These are phyloP conservation scores for Lepidocolaptes lacrymiger DNA, from an alignment of 2,797 vertebrate genomes.

Conservation along the genomic window DNA sequence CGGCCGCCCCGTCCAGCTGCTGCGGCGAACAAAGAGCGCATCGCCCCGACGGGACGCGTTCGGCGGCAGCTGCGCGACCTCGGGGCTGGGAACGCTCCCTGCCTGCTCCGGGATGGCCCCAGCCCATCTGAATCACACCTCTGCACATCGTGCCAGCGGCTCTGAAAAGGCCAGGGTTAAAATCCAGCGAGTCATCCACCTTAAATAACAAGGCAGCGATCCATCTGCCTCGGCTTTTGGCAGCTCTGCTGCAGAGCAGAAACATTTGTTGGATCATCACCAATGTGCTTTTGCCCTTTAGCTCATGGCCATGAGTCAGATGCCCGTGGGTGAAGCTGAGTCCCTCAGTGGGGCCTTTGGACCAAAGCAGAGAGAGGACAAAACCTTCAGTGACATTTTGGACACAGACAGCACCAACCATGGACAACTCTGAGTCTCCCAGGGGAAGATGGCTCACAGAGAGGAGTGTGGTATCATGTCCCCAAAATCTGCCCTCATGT, in stretches of 20 bases:
- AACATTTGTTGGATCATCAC: not conserved
- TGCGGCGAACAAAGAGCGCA: not conserved
- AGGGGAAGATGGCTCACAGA: not conserved
- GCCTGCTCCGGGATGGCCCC: not conserved
- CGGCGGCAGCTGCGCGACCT: not conserved
- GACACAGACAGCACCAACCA: rapidly evolving
- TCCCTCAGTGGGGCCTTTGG: not conserved
- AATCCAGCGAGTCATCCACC: not conserved
- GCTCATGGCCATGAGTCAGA: not conserved
- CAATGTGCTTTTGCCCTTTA: not conserved
- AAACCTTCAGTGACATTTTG: not conserved
- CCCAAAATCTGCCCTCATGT: rapidly evolving
- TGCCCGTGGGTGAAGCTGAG: rapidly evolving
- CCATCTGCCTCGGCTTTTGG: not conserved
- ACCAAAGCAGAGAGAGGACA: not conserved
- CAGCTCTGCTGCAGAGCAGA: not conserved
- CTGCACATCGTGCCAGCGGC: not conserved
- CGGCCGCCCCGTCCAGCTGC: constrained; percentile 13
- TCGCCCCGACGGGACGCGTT: not conserved
- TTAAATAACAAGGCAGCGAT: not conserved
- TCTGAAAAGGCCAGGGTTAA: not conserved
- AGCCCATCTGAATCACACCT: rapidly evolving
- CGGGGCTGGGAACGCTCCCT: not conserved
- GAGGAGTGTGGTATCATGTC: not conserved
- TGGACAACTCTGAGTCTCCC: rapidly evolving